Percentiles rank a stretch among this genome's conserved stretches.
Evolutionary conservation across 2,797 vertebrate genomes (phyloP).

Genomic region (Gila robusta): DNA sequence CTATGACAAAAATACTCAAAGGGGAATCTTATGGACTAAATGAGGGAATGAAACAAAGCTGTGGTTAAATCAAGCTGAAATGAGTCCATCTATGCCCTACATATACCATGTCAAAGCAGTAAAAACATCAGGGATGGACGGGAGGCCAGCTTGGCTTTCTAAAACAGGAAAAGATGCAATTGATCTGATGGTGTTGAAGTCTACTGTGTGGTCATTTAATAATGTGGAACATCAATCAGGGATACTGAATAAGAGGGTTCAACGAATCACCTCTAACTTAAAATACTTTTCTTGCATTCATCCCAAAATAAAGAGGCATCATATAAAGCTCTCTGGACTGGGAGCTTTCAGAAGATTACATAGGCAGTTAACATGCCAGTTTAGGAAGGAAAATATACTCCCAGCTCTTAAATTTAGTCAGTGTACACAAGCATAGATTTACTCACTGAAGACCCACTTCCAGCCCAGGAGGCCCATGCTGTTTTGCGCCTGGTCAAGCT

Average conservation of each 20-base stretch:
- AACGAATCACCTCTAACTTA: neutral
- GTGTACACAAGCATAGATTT: slow-evolving; percentile 13
- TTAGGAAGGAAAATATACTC: neutral
- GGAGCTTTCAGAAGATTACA: slow-evolving; percentile 15
- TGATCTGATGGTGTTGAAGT: neutral
- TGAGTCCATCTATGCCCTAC: slow-evolving; percentile 30
- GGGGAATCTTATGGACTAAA: slow-evolving; percentile 36
- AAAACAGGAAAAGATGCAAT: slow-evolving; percentile 44
- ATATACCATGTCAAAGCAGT: slow-evolving; percentile 26
- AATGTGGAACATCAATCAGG: slow-evolving; percentile 56
- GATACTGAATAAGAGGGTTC: slow-evolving; percentile 33
- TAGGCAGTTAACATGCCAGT: slow-evolving; percentile 24
- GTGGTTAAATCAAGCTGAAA: slow-evolving; percentile 69
- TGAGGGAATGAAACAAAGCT: slow-evolving; percentile 66
- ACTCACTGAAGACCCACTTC: slow-evolving; percentile 8
- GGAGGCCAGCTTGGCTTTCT: slow-evolving; percentile 42
- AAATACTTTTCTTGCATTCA: slow-evolving; percentile 28
- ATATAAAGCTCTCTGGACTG: neutral
- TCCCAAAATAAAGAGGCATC: slow-evolving; percentile 37
- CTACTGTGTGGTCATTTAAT: slow-evolving; percentile 51
- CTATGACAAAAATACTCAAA: slow-evolving; percentile 72
- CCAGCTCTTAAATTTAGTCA: slow-evolving; percentile 32
- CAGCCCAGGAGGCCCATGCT: neutral
- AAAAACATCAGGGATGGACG: slow-evolving; percentile 36
- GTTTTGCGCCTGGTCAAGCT: slow-evolving; percentile 26